Conservation (phyloP, 2,113 vertebrate species). For the Corydoras maculifer region DNA sequence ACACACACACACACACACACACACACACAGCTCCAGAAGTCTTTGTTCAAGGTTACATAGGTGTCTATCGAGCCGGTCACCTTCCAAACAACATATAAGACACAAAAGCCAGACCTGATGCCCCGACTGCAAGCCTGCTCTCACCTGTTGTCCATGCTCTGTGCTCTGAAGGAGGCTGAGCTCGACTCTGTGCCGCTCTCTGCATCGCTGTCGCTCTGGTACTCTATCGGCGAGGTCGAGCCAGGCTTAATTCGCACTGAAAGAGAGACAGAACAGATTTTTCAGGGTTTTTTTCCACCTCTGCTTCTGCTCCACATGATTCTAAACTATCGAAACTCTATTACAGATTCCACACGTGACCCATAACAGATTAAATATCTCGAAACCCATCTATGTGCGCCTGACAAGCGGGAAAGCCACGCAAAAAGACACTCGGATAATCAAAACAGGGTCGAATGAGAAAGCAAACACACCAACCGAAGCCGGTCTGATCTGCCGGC, state of each 20-base stretch:
- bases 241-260: slow-evolving; percentile 70
- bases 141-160: slow-evolving; percentile 63
- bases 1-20: slow-evolving; percentile 42
- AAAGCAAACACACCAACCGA: no score
- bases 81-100: slow-evolving; percentile 9
- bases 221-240: slow-evolving; percentile 69
- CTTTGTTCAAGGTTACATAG: slow-evolving; percentile 34
- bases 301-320: no score
- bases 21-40: slow-evolving; percentile 33
- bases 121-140: slow-evolving; percentile 1
- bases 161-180: slow-evolving; percentile 62
- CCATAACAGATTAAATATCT: no score
- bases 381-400: no score
- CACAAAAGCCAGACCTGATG: background rate
- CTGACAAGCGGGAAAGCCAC: no score
- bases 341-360: no score
- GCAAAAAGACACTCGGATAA: no score
- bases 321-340: no score
- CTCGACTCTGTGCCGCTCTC: slow-evolving; percentile 70
- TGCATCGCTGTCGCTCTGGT: slow-evolving; percentile 68
- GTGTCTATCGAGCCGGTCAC: slow-evolving; percentile 18
- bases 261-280: background rate
- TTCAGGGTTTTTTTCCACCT: no score
- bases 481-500: no score
- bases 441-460: no score